Evolutionary conservation across 2,797 vertebrate species (phyloP).

Genomic region (Luscinia luscinia): DNA sequence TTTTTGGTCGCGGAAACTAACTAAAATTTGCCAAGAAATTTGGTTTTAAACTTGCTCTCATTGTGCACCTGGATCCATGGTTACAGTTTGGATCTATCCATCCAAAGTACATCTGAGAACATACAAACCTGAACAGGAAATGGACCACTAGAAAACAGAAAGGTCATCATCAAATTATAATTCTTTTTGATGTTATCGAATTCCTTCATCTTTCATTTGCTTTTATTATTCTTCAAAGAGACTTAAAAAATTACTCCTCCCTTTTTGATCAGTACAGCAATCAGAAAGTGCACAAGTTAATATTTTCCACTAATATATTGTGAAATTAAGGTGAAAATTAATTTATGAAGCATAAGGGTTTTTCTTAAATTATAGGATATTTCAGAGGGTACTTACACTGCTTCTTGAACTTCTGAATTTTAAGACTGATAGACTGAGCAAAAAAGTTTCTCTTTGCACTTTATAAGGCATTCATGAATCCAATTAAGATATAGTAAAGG

Average conservation of each 20-base stretch:
- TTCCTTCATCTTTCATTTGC: constrained; percentile 22
- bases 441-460: background rate
- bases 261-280: constrained; percentile 34
- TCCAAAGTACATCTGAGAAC: background rate
- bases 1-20: background rate
- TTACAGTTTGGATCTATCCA: background rate
- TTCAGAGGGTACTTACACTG: background rate
- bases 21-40: background rate
- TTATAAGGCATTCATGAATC: background rate
- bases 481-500: background rate
- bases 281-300: background rate
- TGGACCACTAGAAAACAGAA: background rate
- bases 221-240: constrained; percentile 57
- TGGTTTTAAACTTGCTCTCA: background rate
- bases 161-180: background rate
- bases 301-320: background rate
- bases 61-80: background rate
- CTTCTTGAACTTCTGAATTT: constrained; percentile 18
- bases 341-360: background rate
- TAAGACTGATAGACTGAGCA: background rate
- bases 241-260: constrained; percentile 4
- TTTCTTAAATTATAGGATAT: constrained; percentile 28
- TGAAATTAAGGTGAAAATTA: constrained; percentile 17
- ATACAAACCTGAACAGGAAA: background rate
- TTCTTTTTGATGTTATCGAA: constrained; percentile 25